Evolutionary conservation across 2,888 invertebrate species (phyloP).

Genomic region (Beris morrisii): DNA sequence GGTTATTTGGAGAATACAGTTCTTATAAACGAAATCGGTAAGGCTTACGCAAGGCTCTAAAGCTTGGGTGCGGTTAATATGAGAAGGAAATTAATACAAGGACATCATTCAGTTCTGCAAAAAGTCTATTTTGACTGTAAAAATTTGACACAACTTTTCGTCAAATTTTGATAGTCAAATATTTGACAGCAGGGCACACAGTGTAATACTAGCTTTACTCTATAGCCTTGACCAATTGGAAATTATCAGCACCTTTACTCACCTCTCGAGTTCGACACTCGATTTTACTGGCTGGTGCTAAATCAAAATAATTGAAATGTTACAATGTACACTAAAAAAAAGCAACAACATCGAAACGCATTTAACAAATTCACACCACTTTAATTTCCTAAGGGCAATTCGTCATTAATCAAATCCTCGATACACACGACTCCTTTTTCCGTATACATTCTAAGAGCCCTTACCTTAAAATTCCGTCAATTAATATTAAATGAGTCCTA

Average conservation of each 20-base stretch:
- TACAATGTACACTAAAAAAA: neutral
- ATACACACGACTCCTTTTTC: neutral
- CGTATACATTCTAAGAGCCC: constrained; percentile 18
- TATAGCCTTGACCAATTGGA: too few relatives aligned
- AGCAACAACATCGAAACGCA: constrained; percentile 16
- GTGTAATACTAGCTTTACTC: too few relatives aligned
- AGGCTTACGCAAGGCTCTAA: too few relatives aligned
- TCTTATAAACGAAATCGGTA: too few relatives aligned
- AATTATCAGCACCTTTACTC: neutral
- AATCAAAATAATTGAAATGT: neutral
- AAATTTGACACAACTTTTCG: too few relatives aligned
- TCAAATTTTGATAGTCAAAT: too few relatives aligned
- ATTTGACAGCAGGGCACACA: too few relatives aligned
- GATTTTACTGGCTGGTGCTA: neutral
- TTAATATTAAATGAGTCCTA: constrained; percentile 30
- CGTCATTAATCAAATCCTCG: constrained; percentile 24
- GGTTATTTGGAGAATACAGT: too few relatives aligned
- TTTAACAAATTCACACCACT: constrained; percentile 27
- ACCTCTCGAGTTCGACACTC: neutral
- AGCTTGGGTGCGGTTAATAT: too few relatives aligned
- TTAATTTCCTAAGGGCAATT: constrained; percentile 21
- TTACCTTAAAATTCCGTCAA: constrained; percentile 24
- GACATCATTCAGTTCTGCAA: too few relatives aligned
- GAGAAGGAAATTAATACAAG: too few relatives aligned
- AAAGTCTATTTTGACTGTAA: too few relatives aligned